Base-by-base conservation (phyloP, 2,113 vertebrate genomes). In the Noturus placidus region DNA sequence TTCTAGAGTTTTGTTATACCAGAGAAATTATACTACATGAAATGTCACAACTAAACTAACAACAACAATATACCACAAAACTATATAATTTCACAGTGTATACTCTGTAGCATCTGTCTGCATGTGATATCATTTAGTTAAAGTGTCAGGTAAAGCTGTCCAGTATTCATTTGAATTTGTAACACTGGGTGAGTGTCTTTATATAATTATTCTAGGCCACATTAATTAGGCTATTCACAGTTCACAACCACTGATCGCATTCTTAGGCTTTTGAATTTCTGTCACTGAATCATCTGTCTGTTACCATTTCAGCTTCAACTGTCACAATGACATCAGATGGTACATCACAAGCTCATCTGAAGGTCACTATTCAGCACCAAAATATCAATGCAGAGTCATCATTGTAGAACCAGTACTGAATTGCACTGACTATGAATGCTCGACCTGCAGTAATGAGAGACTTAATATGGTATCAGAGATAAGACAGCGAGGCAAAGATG, bases 401-500 rank as follows among this genome's bases (percentile, higher is more conserved):
- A 50, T 78, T 59, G 61, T 52, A 78, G 54, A 14, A 63, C 54
- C 38, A 42, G 30, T 25, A 15, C 20, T 67, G 56, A 70, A 42
- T 1, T 33, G 42, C 63, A 56, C 82, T 17, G 5, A 80, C 85
- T 84, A 80, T 72, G 83, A 65, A 54, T 77, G 25, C 57, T 20
- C 6, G 5, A 88, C 11, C 54, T 52, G 82, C 25, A 76, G 63
- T 84, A 89, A 69, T 52, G 67, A 38, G 19, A 72, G 33, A 72
- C 35, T 17, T 70, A 35, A 1, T 57, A 70, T 79, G 74, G 79
- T 11, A 30, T 80, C 85, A 89, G 63, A 38, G 81, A 89, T 63
- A 52, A 84, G 88, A 84, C 72, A 80, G 33, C 61, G 61, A 82
- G 88, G 83, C 72, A 84, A 85, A 65, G 33, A 87, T 20, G 15